Evolutionary conservation across 1,140 invertebrate species (phyloP).

Genomic region (Drosophila ogumai): DNA sequence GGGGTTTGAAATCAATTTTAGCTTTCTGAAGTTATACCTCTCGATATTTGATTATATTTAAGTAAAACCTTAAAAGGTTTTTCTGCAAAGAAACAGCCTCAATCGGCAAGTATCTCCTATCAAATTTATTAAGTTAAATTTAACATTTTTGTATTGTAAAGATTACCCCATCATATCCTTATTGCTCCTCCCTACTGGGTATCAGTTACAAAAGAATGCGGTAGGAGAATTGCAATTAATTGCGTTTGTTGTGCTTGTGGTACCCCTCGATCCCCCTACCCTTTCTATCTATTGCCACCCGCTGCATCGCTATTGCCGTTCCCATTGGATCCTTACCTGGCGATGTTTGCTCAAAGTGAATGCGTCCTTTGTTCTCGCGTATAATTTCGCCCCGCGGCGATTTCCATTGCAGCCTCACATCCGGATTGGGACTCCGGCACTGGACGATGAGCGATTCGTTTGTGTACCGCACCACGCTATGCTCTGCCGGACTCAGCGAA

Average conservation of each 20-base stretch:
- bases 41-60: not conserved
- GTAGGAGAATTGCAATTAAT: conserved; percentile 69
- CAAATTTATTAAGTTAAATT: too few species aligned
- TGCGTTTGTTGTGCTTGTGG: conserved; percentile 70
- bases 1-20: not conserved
- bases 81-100: not conserved
- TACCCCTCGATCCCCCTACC: not conserved
- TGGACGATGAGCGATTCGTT: conserved; percentile 85
- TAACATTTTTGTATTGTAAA: not conserved
- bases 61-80: too few species aligned
- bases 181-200: not conserved
- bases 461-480: conserved; percentile 83
- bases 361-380: conserved; percentile 80
- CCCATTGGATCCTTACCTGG: conserved; percentile 45
- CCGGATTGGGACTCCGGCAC: conserved; percentile 73
- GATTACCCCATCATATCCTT: not conserved
- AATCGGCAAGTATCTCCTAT: too few species aligned
- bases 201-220: conserved; percentile 29
- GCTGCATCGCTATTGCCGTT: not conserved
- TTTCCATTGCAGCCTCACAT: conserved; percentile 80
- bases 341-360: conserved; percentile 82
- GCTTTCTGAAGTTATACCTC: fast-evolving
- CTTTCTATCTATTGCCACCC: conserved; percentile 23
- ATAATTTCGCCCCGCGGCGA: conserved; percentile 83
- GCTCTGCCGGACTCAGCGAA: conserved; percentile 70